Percentiles rank a stretch among this genome's conserved stretches.
Evolutionary conservation across 2,113 vertebrate genomes (phyloP).

Genomic region (Noctilio leporinus): DNA sequence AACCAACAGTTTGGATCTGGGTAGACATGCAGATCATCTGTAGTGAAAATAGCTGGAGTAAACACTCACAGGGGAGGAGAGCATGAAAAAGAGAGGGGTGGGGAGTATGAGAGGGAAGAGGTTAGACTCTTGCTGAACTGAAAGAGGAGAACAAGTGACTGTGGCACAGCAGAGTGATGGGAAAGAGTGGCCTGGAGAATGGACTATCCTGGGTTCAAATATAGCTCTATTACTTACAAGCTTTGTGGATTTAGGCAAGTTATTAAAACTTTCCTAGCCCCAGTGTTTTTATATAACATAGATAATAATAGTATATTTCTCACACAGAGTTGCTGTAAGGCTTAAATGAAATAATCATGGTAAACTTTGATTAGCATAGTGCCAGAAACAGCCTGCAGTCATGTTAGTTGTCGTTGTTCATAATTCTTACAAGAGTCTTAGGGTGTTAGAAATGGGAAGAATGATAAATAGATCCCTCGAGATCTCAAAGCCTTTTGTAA

Average conservation of each 20-base stretch:
- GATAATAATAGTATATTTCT: not conserved
- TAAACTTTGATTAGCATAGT: not conserved
- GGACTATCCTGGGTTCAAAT: not conserved
- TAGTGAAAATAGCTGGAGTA: not conserved
- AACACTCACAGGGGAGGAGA: not conserved
- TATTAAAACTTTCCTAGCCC: not conserved
- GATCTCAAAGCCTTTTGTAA: not conserved
- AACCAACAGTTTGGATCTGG: not conserved
- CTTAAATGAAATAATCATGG: not conserved
- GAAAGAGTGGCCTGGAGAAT: not conserved
- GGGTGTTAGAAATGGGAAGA: not conserved
- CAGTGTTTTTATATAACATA: not conserved
- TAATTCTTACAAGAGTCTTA: not conserved
- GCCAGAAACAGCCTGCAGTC: not conserved
- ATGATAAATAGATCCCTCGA: not conserved
- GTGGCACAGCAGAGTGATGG: not conserved
- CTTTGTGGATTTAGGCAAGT: not conserved
- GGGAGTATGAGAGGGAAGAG: not conserved
- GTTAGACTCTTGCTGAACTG: not conserved
- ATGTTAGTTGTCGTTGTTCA: not conserved
- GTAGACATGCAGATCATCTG: not conserved
- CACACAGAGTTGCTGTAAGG: not conserved
- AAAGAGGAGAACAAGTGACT: not conserved
- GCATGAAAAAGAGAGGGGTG: not conserved
- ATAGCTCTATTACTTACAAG: not conserved